Evolutionary conservation across 1,140 invertebrate species (phyloP).

Genomic region (Tetramorium alpestre): DNA sequence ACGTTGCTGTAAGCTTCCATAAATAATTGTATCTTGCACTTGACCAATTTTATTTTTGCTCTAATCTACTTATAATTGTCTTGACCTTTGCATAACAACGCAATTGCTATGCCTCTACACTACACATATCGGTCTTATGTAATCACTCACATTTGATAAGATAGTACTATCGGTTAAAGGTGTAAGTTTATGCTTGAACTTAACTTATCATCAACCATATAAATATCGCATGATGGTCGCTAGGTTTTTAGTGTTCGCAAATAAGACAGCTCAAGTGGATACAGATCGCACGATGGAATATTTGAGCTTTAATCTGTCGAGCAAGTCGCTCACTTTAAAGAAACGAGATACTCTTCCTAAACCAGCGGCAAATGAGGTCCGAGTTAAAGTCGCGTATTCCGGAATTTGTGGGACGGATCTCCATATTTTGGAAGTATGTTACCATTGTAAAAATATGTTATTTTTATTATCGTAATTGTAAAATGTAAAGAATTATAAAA

Average conservation of each 20-base stretch:
- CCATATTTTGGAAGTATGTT: conserved; percentile 89
- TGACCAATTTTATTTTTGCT: neutral
- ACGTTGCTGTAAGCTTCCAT: neutral
- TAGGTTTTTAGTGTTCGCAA: neutral
- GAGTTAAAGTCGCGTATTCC: conserved; percentile 88
- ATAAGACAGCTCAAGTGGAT: neutral
- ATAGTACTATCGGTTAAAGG: neutral
- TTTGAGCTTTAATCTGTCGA: conserved; percentile 86
- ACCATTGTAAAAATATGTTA: conserved; percentile 1
- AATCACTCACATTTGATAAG: conserved; percentile 1
- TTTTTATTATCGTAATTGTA: conserved; percentile 1
- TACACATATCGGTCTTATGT: neutral
- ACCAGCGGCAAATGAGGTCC: conserved; percentile 86
- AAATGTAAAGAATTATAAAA: neutral
- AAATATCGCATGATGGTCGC: neutral
- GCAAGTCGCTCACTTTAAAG: conserved; percentile 84
- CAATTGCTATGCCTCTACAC: neutral
- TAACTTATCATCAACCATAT: neutral
- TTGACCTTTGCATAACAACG: neutral
- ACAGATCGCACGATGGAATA: conserved; percentile 86
- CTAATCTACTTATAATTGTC: neutral
- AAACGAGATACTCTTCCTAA: conserved; percentile 84
- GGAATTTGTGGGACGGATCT: conserved; percentile 94
- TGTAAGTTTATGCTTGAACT: neutral
- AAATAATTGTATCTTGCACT: neutral